Base-by-base conservation (phyloP, 2,113 vertebrate genomes). In the Beaufortia kweichowensis region DNA sequence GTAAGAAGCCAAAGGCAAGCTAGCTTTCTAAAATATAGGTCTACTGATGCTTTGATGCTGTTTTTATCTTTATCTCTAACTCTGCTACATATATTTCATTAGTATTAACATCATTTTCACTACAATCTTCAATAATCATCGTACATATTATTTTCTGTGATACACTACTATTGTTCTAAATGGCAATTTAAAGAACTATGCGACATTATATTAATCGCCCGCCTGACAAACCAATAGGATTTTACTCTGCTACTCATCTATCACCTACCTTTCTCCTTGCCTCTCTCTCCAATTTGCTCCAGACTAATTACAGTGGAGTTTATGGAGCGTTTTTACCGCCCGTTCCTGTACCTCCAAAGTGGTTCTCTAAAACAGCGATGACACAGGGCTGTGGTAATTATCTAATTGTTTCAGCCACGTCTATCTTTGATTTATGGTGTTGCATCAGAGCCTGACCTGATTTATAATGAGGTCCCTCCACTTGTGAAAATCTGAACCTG, bases 401-500 rank as follows among this genome's bases (percentile, higher is more conserved):
- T 91, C 89, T 92, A 92, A 93, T 93, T 91, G 90, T 91, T 91
- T 81, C 81, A 87, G 87, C 88, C 83, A 83, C 87, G 91, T 87
- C 90, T 87, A 79, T 87, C 83, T 84, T 87, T 92, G 91, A 92
- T 92, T 92, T 92, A 91, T 91, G 88, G 84, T 88, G 89, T 86
- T 85, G 89, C 88, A 91, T 90, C 91, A 89, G 86, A 84, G 83
- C 87, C 86, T 88, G 91, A 91, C 88, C 90, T 88, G 90, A 90
- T 91, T 91, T 91, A 90, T 91, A 92, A 92, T 91, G 88, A 92
- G 90, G 86, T 89, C 83, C 83, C 88, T 82, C 84, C 87, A 88
- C 90, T 91, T 91, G 86, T 90, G 90, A 89, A 92, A 90, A 89
- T 90, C 87, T 87, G 86, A 90, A 89, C 88, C 85, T 90, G 88